Base-by-base conservation (phyloP, 1,140 invertebrate genomes). In the Hyles vespertilio region DNA sequence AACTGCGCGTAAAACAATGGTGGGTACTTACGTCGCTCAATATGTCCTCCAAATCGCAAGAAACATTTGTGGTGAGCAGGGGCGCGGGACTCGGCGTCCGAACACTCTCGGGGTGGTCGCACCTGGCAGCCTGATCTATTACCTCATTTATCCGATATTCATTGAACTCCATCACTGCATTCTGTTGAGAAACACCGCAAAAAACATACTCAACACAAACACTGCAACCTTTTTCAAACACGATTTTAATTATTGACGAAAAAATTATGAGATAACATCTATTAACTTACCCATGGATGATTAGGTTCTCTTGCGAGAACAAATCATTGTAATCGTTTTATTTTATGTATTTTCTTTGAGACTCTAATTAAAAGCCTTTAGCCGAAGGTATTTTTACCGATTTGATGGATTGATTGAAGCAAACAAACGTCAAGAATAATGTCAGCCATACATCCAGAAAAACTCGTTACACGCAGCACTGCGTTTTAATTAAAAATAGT, bases 271-370 rank as follows among this genome's bases (percentile, higher is more conserved):
- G 22, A 44, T 45, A 22, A 43, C 22, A 32, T 12, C 36, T 12
- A 8, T 54, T 47, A 61, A 70, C 79, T 85, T 83, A 87, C 85
- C 85, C 85, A 87, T 86, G 67, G 70, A 79, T 75, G 65, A 69
- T 82, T 83, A 87, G 76, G 83, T 88, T 80, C 85, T 85, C 85
- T 71, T 74, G 43, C 69, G 85, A 88, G 83, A 88, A 88, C 85
- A 86, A 78, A 60, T 77, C 85, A 86, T 86, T 84, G 73, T 81
- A 69, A 56, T 32, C 59, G 62, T 56, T 44, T 32, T 62, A 64
- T 64, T 62, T 62, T 68, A 59, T 61, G 44, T 44, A 50, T 44
- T 59, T 52, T 58, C 45, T 43, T 48, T 22, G 61, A 61, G 70
- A 54, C 58, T 34, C 22, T 50, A 50, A 50, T 50, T 3, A 34